A percentile compares a stretch with the other conserved stretches of the same genome.
Conservation (phyloP, 2,797 vertebrate genomes). For the Lemur catta region DNA sequence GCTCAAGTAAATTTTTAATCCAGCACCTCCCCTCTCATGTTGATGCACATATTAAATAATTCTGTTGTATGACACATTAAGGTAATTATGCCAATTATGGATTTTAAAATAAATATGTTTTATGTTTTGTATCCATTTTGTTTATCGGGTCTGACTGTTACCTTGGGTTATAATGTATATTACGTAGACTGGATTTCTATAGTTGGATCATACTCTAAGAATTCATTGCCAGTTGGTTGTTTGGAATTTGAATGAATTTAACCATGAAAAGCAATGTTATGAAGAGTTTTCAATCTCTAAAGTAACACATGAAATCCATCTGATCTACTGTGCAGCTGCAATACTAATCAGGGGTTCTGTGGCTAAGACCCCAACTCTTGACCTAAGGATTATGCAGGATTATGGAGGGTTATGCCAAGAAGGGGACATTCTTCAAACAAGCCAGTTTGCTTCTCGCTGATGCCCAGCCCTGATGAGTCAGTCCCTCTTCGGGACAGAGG, state of each 20-base stretch:
- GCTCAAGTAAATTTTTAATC: background rate
- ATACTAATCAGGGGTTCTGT: background rate
- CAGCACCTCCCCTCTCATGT: background rate
- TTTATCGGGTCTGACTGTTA: background rate
- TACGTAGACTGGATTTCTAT: background rate
- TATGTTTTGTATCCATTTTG: background rate
- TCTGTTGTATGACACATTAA: background rate
- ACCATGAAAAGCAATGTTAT: background rate
- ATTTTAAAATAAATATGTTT: background rate
- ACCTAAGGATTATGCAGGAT: background rate
- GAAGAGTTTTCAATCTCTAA: background rate
- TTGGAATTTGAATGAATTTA: background rate
- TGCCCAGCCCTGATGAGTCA: background rate
- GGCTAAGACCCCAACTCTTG: background rate
- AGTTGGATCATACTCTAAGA: background rate
- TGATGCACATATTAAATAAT: background rate
- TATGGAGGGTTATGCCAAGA: background rate
- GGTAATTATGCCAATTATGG: background rate
- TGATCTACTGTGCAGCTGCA: background rate
- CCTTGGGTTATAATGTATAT: background rate
- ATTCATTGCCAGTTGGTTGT: background rate
- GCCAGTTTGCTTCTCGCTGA: background rate
- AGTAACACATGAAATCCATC: background rate
- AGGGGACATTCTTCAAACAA: background rate
- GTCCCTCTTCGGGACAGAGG: background rate